Evolutionary conservation across 2,888 invertebrate genomes (phyloP), one percentile per base, ranked within the genome.

Genomic region (Tiliacea aurago): DNA sequence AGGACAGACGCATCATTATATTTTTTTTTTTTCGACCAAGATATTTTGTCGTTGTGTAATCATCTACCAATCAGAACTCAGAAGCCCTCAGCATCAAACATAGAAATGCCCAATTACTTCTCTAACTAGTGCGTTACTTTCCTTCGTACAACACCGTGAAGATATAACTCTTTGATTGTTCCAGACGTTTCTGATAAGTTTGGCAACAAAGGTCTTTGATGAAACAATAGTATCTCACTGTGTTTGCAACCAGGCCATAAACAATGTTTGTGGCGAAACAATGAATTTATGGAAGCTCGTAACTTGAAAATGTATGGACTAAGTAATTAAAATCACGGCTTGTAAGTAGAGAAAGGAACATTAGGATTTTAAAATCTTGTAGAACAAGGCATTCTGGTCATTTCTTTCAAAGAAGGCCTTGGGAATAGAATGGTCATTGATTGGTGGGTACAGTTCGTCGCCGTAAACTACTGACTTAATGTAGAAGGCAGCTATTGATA

Each of bases 171-270:
- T 41, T 41, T 70, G 81, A 86, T 78, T 68, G 56, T 49, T 41
- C 75, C 55, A 13, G 53, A 18, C 15, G 62, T 56, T 55, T 64
- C 72, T 68, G 71, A 78, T 86, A 84, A 73, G 58, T 84, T 74
- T 63, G 59, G 71, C 62, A 85, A 85, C 78, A 78, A 70, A 74
- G 76, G 41, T 51, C n/a, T 58, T 68, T 80, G 74, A 83, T 76
- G 81, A 79, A 79, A 88, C 88, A 88, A 88, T 84, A 43, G 78
- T 47, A 68, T 62, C 62, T 59, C 62, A 15, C 51, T 53, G 45
- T 78, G 69, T 67, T 2, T 68, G 70, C 58, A 86, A 87, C 58
- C 73, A 37, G 75, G 67, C 51, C 59, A 66, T 70, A 78, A 82
- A 85, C 62, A 68, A 75, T 69, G 51, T 66, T n/a, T 62, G 67